phyloP scores from a whole-genome alignment of 2,113 vertebrate genomes.

The Chinchilla lanigera region DNA sequence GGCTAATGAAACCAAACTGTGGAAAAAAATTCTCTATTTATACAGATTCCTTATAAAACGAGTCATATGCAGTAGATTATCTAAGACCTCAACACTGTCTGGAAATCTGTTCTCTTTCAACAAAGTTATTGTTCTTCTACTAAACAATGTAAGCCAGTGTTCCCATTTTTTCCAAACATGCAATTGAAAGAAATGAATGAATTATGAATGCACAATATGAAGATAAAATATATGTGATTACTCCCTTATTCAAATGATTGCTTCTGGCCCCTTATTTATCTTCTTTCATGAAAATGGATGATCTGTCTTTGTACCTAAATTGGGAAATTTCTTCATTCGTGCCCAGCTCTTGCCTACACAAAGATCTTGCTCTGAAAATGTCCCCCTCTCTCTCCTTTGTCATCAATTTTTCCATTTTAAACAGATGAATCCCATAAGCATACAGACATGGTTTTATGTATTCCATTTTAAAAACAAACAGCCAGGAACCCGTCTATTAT shows the following conservation, averaged over 20 bases:
- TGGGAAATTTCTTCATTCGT: background rate
- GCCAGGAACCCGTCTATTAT: background rate
- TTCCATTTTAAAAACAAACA: background rate
- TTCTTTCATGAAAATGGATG: background rate
- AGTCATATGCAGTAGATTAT: conserved; percentile 68
- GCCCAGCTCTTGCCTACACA: background rate
- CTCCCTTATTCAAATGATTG: background rate
- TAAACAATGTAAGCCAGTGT: conserved; percentile 39
- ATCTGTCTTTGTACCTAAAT: background rate
- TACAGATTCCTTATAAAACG: conserved; percentile 39
- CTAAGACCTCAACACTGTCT: conserved; percentile 62
- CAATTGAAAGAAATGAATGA: background rate
- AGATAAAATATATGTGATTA: background rate
- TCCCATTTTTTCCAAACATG: background rate
- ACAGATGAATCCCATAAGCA: background rate
- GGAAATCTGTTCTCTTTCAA: conserved; percentile 70
- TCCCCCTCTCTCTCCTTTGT: background rate
- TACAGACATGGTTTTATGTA: background rate
- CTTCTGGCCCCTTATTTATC: background rate
- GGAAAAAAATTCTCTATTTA: conserved; percentile 61
- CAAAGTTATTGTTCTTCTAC: conserved; percentile 56
- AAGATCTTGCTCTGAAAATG: background rate
- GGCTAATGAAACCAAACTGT: conserved; percentile 54
- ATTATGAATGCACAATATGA: background rate
- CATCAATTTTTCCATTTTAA: background rate